Evolutionary conservation across 2,888 invertebrate genomes (phyloP).

Genomic region (Tyria jacobaeae): DNA sequence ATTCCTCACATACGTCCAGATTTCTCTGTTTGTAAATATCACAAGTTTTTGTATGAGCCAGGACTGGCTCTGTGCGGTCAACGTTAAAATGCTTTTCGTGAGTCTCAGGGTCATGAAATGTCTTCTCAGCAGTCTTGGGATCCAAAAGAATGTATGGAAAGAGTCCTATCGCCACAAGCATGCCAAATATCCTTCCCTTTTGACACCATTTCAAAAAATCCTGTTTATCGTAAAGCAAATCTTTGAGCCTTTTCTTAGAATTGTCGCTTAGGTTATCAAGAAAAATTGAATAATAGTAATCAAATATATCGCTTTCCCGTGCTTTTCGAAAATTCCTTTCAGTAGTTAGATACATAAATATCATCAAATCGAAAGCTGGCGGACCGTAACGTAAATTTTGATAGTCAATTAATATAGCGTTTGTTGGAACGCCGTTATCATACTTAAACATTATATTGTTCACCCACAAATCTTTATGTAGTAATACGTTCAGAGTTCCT

Average conservation of each 20-base stretch:
- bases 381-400: constrained; percentile 73
- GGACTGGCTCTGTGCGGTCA: constrained; percentile 57
- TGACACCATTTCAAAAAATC: constrained; percentile 56
- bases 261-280: constrained; percentile 49
- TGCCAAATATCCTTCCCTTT: constrained; percentile 54
- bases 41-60: constrained; percentile 48
- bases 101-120: constrained; percentile 59
- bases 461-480: constrained; percentile 76
- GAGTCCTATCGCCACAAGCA: constrained; percentile 48
- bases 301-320: constrained; percentile 57
- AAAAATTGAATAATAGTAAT: constrained; percentile 65
- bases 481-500: constrained; percentile 65
- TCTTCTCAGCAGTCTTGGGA: constrained; percentile 47
- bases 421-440: constrained; percentile 54
- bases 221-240: constrained; percentile 53
- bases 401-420: constrained; percentile 71
- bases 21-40: constrained; percentile 52
- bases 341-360: constrained; percentile 67
- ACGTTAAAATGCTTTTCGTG: constrained; percentile 44
- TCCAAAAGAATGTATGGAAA: constrained; percentile 58
- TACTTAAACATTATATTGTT: constrained; percentile 77
- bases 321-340: constrained; percentile 59
- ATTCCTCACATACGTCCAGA: constrained; percentile 65
- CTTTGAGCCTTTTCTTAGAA: constrained; percentile 53
- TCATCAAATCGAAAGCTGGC: constrained; percentile 72